Conservation (phyloP, 92 coral and sea anemone species). For the Plumapathes pennacea region DNA sequence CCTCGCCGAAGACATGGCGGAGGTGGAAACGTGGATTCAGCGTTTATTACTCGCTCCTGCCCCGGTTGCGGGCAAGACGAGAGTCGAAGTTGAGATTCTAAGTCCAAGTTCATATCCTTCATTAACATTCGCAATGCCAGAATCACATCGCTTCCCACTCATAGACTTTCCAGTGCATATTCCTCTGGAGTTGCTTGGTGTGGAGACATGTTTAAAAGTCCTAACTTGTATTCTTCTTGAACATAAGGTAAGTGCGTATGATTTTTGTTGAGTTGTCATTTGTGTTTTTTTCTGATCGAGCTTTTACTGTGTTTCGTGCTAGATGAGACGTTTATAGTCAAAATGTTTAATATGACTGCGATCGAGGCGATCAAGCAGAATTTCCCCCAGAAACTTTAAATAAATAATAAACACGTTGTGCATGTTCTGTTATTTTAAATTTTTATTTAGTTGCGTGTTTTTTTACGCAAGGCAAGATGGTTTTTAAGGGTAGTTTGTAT, state of each 20-base stretch:
- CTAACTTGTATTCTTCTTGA: constrained; percentile 92
- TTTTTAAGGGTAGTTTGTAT: no score
- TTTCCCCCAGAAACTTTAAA: no score
- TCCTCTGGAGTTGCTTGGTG: constrained; percentile 95
- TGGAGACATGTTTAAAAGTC: constrained; percentile 94
- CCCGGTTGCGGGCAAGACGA: constrained; percentile 82
- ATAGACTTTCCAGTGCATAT: constrained; percentile 97
- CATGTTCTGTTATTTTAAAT: no score
- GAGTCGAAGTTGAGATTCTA: constrained; percentile 83
- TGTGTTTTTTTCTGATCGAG: no score
- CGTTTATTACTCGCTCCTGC: constrained; percentile 87
- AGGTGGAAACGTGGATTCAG: constrained; percentile 96
- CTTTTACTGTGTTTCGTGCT: no score
- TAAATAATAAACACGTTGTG: no score
- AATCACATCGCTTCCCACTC: constrained; percentile 77
- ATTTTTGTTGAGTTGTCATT: no score
- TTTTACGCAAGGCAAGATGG: no score
- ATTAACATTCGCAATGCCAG: constrained; percentile 85
- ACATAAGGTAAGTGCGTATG: constrained; percentile 78
- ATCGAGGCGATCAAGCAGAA: no score
- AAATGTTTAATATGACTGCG: no score
- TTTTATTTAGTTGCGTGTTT: no score
- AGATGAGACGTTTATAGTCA: no score
- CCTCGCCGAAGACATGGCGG: constrained; percentile 81
- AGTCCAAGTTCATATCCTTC: constrained; percentile 75